These are phyloP conservation scores for Halocaridina rubra DNA, from an alignment of 2,888 invertebrate species.

Conservation along the genomic window DNA sequence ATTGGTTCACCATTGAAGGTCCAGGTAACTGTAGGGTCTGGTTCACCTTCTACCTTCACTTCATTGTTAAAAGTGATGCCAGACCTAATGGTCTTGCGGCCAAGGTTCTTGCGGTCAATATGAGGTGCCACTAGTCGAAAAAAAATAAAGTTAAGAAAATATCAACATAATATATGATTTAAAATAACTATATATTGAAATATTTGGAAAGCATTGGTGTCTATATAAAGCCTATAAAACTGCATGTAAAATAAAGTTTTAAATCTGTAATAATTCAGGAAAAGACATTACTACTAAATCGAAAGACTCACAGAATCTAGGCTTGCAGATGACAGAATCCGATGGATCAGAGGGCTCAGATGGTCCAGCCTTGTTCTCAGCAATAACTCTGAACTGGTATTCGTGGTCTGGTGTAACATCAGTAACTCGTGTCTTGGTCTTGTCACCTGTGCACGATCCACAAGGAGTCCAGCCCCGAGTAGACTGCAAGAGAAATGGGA, in stretches of 20 bases:
- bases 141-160: not conserved
- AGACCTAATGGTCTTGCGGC: conserved; percentile 86
- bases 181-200: too few relatives aligned
- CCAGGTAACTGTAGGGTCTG: conserved; percentile 94
- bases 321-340: conserved; percentile 85
- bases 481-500: conserved; percentile 11
- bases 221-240: not conserved
- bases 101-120: conserved; percentile 93
- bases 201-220: too few relatives aligned
- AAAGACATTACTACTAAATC: too few relatives aligned
- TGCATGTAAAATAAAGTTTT: not conserved
- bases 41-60: conserved; percentile 94
- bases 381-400: conserved; percentile 90
- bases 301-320: conserved; percentile 79
- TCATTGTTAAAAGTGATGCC: conserved; percentile 91
- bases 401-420: conserved; percentile 86
- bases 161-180: too few relatives aligned
- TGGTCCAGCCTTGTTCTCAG: conserved; percentile 91
- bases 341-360: conserved; percentile 89
- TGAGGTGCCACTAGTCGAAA: conserved; percentile 83
- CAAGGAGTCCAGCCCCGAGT: conserved; percentile 61
- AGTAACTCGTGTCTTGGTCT: conserved; percentile 80
- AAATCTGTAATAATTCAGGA: too few relatives aligned
- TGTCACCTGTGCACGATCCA: conserved; percentile 65
- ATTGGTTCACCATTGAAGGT: conserved; percentile 79